Evolutionary conservation across 1,140 invertebrate genomes (phyloP), one percentile per base, ranked within the genome.

Genomic region (Lepidurus couesii): DNA sequence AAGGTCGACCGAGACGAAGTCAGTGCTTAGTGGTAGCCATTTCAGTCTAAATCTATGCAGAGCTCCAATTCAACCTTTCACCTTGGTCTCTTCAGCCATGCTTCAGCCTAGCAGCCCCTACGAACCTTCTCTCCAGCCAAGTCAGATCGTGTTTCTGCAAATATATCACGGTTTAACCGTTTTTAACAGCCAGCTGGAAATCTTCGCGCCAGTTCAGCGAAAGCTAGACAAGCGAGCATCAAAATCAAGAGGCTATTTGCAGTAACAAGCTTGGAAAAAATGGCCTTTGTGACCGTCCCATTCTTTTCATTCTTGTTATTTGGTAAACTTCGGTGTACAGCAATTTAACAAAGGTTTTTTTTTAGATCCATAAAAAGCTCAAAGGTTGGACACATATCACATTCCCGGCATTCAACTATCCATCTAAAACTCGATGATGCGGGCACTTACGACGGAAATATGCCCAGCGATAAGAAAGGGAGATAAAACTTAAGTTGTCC

Each of bases 61-160:
- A 65, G 21, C 53, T n/a, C 53, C 53, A 65, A n/a, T 65, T 65
- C 53, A 65, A 65, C 53, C 53, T 65, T 65, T 65, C 21, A 65
- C 53, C 53, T 65, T 34, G 34, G 34, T 34, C 34, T 34, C 13
- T 21, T 65, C 53, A n/a, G 53, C 21, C 21, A 5, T n/a, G 21
- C 13, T 21, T 65, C 53, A n/a, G 53, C 21, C 21, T 13, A 65
- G 21, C 53, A 65, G 53, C 16, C 16, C 21, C 53, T 21, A 65
- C 13, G 21, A 65, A 65, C 4, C 16, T 13, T 9, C 53, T 65
- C 21, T 21, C 53, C 53, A 65, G 53, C 53, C 0, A 13, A 65
- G 53, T 13, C 53, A 21, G 53, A 65, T 65, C 53, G 21, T 65
- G 53, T 65, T 65, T 65, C 53, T 65, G 53, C 53, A 65, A 21